Evolutionary conservation across 1,140 invertebrate genomes (phyloP).

Genomic region (Acromyrmex charruanus): DNA sequence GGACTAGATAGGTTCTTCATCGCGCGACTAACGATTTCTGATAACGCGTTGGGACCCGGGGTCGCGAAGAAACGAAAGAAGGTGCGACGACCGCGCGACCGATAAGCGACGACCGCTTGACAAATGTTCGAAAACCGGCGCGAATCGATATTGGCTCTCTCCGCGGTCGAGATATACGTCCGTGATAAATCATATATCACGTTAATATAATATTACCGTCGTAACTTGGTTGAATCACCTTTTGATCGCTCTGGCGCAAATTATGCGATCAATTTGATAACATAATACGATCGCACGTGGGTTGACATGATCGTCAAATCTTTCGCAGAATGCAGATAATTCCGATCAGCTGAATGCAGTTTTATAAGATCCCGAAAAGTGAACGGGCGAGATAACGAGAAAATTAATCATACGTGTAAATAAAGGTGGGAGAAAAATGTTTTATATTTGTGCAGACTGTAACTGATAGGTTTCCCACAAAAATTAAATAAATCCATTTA

Average conservation of each 20-base stretch:
- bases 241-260: constrained; percentile 36
- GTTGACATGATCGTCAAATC: not conserved
- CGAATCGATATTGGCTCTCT: constrained; percentile 54
- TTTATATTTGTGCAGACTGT: no score
- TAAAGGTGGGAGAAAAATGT: not conserved
- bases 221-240: constrained; percentile 41
- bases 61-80: constrained; percentile 46
- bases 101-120: constrained; percentile 44
- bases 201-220: constrained; percentile 53
- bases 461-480: no score
- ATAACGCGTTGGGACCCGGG: constrained; percentile 31
- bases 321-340: not conserved
- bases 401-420: not conserved
- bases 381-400: not conserved
- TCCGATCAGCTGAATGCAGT: not conserved
- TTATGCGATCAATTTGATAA: constrained; percentile 40
- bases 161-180: constrained; percentile 40
- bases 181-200: constrained; percentile 59
- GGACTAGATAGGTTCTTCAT: constrained; percentile 61
- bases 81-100: constrained; percentile 28
- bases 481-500: no score
- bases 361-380: not conserved
- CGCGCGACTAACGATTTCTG: constrained; percentile 64
- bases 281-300: not conserved
- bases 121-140: constrained; percentile 49